A percentile compares a stretch with the other conserved stretches of the same genome.
These are phyloP conservation scores for Protonemura montana DNA, from an alignment of 2,888 invertebrate genomes.

Conservation along the genomic window DNA sequence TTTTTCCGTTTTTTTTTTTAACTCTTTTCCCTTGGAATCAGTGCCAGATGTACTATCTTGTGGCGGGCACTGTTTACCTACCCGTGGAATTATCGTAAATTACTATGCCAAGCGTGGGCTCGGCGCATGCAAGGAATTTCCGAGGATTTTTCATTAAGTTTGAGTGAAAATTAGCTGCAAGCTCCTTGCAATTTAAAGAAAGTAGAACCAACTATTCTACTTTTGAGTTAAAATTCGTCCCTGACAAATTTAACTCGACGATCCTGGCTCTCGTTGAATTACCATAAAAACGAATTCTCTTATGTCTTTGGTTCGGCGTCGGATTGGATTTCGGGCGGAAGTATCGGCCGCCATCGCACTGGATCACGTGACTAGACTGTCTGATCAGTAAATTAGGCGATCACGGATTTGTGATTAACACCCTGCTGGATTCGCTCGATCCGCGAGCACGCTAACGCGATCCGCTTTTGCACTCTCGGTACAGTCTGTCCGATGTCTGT, in stretches of 20 bases:
- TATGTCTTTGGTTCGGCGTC: neutral
- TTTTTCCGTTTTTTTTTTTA: neutral
- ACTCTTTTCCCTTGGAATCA: neutral
- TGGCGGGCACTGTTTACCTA: neutral
- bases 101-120: neutral
- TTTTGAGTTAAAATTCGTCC: neutral
- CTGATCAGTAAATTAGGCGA: neutral
- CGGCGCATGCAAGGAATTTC: neutral
- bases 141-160: conserved; percentile 7
- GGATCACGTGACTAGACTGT: neutral
- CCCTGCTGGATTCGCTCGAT: neutral
- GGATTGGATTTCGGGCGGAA: neutral
- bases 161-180: neutral
- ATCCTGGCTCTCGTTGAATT: neutral
- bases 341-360: neutral
- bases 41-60: neutral
- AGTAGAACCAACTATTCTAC: neutral
- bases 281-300: neutral
- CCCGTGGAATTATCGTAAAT: neutral
- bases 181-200: neutral
- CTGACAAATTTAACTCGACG: neutral
- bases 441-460: neutral
- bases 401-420: neutral
- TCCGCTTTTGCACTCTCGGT: no score
- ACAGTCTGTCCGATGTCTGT: no score